Evolutionary conservation across 2,113 vertebrate species (phyloP), one percentile per base, ranked within the genome.

Genomic region (Emydocephalus ijimae): DNA sequence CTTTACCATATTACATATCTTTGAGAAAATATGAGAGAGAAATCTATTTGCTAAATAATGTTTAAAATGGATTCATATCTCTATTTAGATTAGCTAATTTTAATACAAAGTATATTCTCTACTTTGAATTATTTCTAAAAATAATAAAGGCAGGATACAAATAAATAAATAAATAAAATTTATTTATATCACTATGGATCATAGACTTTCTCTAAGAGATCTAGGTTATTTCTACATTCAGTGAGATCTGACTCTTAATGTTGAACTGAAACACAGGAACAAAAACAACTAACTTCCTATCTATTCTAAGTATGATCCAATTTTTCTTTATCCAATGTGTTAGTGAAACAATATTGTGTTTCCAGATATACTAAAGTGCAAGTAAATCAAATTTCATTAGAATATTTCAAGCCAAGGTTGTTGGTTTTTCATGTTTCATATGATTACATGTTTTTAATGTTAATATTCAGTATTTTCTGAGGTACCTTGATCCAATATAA

Each of bases 271-370:
- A 9, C 21, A 90, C 43, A 64, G 7, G 4, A 50, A 90, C 85
- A 89, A 89, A 86, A 94, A 50, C 26, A 20, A 3, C 52, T 21
- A 12, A n/a, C 0, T 85, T 3, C 5, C 14, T 18, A 48, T 9
- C 24, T 29, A 45, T 92, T 39, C 69, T 74, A 39, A 5, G 15
- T 39, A 18, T 20, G n/a, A 74, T 7, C n/a, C 2, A 18, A 1
- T 92, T 93, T 93, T 94, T 85, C 69, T 93, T 91, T n/a, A 29
- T 90, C 43, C 59, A 61, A n/a, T 2, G 1, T 91, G 23, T 11
- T 21, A 6, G 26, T 90, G 50, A 91, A 87, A 23, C 43, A 21
- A 43, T 29, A 61, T 34, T 91, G 85, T 61, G 12, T 34, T 57
- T 26, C 52, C 5, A 18, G 48, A 10, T 8, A n/a, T 45, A 20